Evolutionary conservation across 2,113 vertebrate species (phyloP), one percentile per base, ranked within the genome.

Genomic region (Beaufortia kweichowensis): DNA sequence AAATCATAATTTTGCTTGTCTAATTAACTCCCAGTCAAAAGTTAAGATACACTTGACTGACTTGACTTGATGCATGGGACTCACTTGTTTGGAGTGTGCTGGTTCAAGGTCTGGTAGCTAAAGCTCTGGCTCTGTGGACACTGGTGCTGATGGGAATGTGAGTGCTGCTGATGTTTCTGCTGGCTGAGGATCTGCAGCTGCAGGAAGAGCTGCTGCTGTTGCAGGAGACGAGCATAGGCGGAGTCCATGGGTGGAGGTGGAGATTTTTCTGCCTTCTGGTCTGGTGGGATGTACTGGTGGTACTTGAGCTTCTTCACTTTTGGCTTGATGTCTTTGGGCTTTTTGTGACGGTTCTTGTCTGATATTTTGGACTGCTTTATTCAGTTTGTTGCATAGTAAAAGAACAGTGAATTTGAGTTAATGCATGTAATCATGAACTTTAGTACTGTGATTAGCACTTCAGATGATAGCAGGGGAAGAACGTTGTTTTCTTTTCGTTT

Each of bases 251-350:
- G 96, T 0, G 97, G 96, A 0, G 97, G 96, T 28, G 96, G 96
- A 1, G 95, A 98, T 85, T 96, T 97, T 88, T 99, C 97, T 0
- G 93, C 94, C 86, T 99, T 99, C 92, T 99, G 97, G 87, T 99
- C 97, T 0, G 97, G 97, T 17, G 97, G 97, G 84, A 99, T 98
- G 88, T 99, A 99, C 89, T 99, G 97, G 84, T 99, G 97, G 80
- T 99, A 99, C 78, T 99, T 99, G n/a, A 99, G 94, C 85, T 99
- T 99, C 90, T 96, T 98, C 86, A 99, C 96, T 83, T 99, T 99
- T 0, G 97, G 97, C 85, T 98, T 99, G 86, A 95, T 92, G 84
- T 99, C 97, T 87, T 99, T 99, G 83, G 96, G 95, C 82, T 99
- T 99, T 86, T 99, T 99, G 92, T 98, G 95, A 1, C 97, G 94